Evolutionary conservation across 1,140 invertebrate species (phyloP), one percentile per base, ranked within the genome.

Genomic region (Drosophila auraria): DNA sequence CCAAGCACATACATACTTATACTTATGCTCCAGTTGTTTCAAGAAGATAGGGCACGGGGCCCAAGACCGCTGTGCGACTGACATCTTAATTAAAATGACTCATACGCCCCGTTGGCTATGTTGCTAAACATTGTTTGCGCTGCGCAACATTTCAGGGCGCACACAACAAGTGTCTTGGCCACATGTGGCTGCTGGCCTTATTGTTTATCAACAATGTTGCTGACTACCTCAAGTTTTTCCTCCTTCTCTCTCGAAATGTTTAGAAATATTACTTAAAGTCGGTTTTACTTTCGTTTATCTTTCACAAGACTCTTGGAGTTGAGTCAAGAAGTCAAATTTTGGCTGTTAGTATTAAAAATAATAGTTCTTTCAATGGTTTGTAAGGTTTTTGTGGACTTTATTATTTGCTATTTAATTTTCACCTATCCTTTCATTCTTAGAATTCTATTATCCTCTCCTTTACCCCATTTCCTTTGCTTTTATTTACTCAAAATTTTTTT

Each of bases 11-110:
- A 56, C 38, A 14, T 14, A 38, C 36, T 17, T 9, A 8, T n/a
- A 23, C 27, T 20, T 38, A 76, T 83, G 83, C 60, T 71, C 75
- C 66, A 53, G 50, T 80, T 70, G 66, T 60, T 63, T 23, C 36
- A 63, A 49, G 36, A 27, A 78, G 83, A 87, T 89, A 89, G 78
- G 70, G 62, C 86, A 89, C 63, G 84, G 53, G 73, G 9, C 40
- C 38, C 47, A 44, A 12, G 56, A 62, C 40, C n/a, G 36, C 30
- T 64, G 44, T 59, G 68, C 56, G 71, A 56, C 63, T 73, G 68
- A 80, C 77, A 87, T 89, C 68, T 87, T 83, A 87, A 87, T 89
- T 83, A 78, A 84, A 80, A 82, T 83, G 53, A 83, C 73, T 69
- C 62, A 64, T 47, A 68, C 59, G 64, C 38, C 20, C 40, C 54